Evolutionary conservation across 92 coral and sea anemone species (phyloP), one percentile per base, ranked within the genome.

Genomic region (Montipora capitata): DNA sequence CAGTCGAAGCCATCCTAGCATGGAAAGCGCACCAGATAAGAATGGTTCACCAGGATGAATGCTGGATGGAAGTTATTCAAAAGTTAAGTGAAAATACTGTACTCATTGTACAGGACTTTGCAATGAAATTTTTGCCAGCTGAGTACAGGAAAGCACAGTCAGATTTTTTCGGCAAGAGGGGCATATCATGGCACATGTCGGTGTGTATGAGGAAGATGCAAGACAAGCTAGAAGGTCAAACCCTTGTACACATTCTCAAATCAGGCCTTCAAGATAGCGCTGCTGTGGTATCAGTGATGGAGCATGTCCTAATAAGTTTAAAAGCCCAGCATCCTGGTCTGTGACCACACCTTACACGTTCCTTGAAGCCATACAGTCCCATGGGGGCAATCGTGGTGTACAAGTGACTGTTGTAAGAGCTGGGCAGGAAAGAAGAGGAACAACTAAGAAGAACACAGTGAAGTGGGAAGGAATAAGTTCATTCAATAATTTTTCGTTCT

Each of bases 101-200:
- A 2, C 35, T 64, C 39, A 64, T n/a, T 18, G 40, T 27, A 17
- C 35, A 12, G 35, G 69, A 64, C 10, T 65, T 65, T 35, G 70
- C 70, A 4, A 65, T 65, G 39, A 78, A 78, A 35, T 78, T 78
- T 18, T 58, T 78, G 43, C 83, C 83, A 17, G 27, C 49, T 1
- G 61, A 78, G 70, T 78, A 78, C 70, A 64, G 83, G 35, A 70
- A 58, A 17, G n/a, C 83, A 38, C 83, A 78, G 35, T 17, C 70
- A 17, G 70, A 65, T 65, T 65, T 65, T 35, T 65, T 65, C 11
- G 70, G 70, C 40, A 65, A 65, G 2, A 65, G 70, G 1, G 70
- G 70, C 8, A 65, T 65, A 17, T 65, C 70, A 17, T 65, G 70
- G 38, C 3, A 65, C 70, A 17, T 16, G 4, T 17, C 40, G 40